Conservation (phyloP, 2,113 vertebrate species). For the Dascyllus trimaculatus region DNA sequence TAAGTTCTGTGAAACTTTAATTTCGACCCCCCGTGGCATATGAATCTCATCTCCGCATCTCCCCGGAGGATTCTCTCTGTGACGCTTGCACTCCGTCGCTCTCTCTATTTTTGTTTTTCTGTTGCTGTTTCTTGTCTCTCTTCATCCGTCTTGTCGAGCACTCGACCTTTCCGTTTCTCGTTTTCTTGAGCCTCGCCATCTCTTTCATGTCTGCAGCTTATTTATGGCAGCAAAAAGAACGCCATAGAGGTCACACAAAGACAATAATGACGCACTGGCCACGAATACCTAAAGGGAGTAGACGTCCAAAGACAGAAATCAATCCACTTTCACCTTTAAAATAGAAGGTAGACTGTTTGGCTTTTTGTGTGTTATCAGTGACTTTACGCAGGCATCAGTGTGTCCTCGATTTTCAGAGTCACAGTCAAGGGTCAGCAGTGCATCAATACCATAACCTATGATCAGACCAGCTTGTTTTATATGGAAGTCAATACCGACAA, state of each 20-base stretch:
- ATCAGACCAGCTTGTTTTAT: constrained; percentile 42
- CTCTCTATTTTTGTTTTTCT: constrained; percentile 48
- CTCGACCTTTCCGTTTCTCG: constrained; percentile 33
- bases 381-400: background rate
- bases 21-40: constrained; percentile 44
- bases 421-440: background rate
- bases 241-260: constrained; percentile 26
- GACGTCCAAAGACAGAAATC: constrained; percentile 9
- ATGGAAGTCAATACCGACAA: constrained; percentile 12
- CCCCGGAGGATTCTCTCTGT: constrained; percentile 46
- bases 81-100: constrained; percentile 33
- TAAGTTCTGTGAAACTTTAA: constrained; percentile 74
- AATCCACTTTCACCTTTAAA: constrained; percentile 31
- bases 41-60: constrained; percentile 66
- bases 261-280: background rate
- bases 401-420: background rate
- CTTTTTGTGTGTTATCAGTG: background rate
- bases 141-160: constrained; percentile 25
- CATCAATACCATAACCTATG: constrained; percentile 16
- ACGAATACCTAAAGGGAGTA: background rate
- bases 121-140: constrained; percentile 10
- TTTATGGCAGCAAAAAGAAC: too few species aligned
- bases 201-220: constrained; percentile 22
- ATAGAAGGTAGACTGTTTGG: background rate
- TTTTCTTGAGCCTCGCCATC: background rate